Evolutionary conservation across 1,140 invertebrate species (phyloP), one percentile per base, ranked within the genome.

Genomic region (Acromyrmex charruanus): DNA sequence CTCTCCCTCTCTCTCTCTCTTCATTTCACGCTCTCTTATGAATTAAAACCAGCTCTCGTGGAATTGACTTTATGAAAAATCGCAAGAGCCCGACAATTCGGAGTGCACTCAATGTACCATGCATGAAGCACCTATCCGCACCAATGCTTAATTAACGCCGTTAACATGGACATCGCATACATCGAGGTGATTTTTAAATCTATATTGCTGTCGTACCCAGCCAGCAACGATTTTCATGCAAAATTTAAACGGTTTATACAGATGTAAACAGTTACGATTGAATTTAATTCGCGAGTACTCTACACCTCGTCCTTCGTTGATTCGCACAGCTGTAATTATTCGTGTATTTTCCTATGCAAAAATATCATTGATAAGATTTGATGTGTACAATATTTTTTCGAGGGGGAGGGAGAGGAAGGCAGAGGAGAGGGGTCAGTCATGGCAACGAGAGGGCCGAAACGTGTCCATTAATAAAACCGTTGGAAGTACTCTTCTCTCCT

Each of bases 401-500:
- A 18, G 12, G 12, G 21, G 58, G 21, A 6, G 10, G 21, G 25
- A 3, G 12, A 9, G 58, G 21, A 6, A 3, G 21, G 59, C 14
- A 21, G 25, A 25, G 25, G 25, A 25, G 25, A 25, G 18, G 18
- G 69, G 80, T 84, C 80, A 84, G 58, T n/a, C 28, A 25, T 2
- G 55, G 31, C 21, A 84, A 39, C 25, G 16, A 28, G 18, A 58
- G 49, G 63, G 39, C 28, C 25, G 74, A 65, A 88, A 75, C 63
- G 77, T 16, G n/a, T 69, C 85, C 53, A 75, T 86, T 89, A 77
- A 81, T 90, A 87, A 85, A 87, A 87, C 61, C 71, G 53, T n/a
- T 77, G 31, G 68, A 81, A 72, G 65, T 68, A 21, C 77, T 90
- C 71, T 81, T 82, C 71, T 89, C 58, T 75, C 72, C 49, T 16